Base-by-base conservation (phyloP, 2,113 vertebrate species). In the Oreocharis arfaki region DNA sequence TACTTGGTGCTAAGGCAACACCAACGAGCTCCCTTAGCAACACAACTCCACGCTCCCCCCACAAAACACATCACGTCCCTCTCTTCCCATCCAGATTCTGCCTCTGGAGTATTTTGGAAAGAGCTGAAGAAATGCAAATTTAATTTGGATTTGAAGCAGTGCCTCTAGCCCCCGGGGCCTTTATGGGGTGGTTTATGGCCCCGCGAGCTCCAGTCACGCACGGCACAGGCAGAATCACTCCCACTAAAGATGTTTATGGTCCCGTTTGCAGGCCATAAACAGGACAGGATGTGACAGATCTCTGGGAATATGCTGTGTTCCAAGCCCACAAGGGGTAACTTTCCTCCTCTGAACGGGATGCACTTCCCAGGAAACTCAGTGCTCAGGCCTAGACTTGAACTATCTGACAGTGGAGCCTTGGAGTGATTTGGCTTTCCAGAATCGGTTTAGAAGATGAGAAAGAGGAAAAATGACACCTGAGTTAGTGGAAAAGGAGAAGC, bases 1-100 rank as follows among this genome's bases (percentile, higher is more conserved):
- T 95, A 95, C 60, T 56, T 59, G 73, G 83, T 96, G 94, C 93
- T 95, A 97, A 93, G 91, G 95, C 94, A 97, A 89, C 94, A 87
- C 83, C 56, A 59, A 6, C 1, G 64, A 95, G 94, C 93, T 95
- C 47, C 91, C 91, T 20, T 95, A 80, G 94, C 95, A 97, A 96
- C 96, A 92, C 80, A 78, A 52, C 83, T 52, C 68, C 78, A 84
- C 26, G 0, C 22, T 42, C 47, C 63, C 68, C 89, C 90, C 86
- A 50, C 59, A 37, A 13, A 69, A 94, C 16, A 61, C 74, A 92
- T 33, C 90, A 7, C 9, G 26, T 6, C 79, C 79, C 85, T 53
- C 55, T 77, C 79, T 52, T 17, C 71, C 95, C 63, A 86, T 74
- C 92, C 78, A 63, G 37, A 55, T 35, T 9, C 67, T 74, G 33